Evolutionary conservation across 1,140 invertebrate species (phyloP).

Genomic region (Drosophila baimaii): DNA sequence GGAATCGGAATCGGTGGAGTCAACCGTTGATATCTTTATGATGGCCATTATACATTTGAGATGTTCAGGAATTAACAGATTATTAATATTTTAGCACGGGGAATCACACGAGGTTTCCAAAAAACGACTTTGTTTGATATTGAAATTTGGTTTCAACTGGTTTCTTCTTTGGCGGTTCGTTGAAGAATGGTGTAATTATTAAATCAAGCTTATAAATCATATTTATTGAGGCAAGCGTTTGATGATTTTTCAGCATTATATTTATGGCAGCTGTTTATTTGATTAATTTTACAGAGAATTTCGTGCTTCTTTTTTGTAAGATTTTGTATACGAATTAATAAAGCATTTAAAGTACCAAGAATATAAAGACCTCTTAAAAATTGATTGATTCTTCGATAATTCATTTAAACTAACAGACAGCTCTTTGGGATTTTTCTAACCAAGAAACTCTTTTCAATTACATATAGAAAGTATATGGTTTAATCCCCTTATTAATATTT

Average conservation of each 20-base stretch:
- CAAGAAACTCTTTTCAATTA: too few species aligned
- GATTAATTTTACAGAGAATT: not conserved
- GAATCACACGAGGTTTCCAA: conserved; percentile 16
- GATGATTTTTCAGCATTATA: not conserved
- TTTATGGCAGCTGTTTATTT: not conserved
- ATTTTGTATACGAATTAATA: too few species aligned
- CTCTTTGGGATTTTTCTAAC: not conserved
- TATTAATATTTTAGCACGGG: conserved; percentile 22
- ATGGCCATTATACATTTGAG: conserved; percentile 18
- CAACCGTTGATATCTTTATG: conserved; percentile 25
- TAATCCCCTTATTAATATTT: too few species aligned
- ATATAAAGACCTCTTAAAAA: not conserved
- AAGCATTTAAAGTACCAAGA: too few species aligned
- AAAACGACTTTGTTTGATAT: conserved; percentile 5
- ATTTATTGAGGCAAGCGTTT: not conserved
- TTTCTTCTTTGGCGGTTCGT: not conserved
- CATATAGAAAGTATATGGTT: too few species aligned
- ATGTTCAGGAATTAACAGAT: conserved; percentile 13
- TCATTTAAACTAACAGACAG: not conserved
- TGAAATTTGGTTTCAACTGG: conserved; percentile 14
- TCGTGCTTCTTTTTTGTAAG: too few species aligned
- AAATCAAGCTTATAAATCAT: conserved; percentile 4
- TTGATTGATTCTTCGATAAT: not conserved
- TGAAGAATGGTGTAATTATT: conserved; percentile 19
- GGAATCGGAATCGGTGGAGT: conserved; percentile 11